Conservation (phyloP, 2,888 invertebrate species). For the Calliphora vomitoria region DNA sequence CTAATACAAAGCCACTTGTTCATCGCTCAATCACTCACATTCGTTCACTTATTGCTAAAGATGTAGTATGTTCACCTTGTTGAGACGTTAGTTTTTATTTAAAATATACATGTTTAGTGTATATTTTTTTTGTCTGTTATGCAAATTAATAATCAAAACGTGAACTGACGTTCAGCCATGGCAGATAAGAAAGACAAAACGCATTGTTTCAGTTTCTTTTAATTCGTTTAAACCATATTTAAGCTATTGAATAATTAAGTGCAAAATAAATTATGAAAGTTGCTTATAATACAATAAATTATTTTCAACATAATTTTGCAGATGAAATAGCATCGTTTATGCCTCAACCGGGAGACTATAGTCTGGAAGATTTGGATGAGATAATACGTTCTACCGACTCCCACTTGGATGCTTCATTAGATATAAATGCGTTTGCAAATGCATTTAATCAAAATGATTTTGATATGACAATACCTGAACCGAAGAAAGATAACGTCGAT, state of each 20-base stretch:
- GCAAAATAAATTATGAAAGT: neutral
- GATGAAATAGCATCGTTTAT: constrained; percentile 79
- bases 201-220: neutral
- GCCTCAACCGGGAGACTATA: constrained; percentile 78
- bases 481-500: neutral
- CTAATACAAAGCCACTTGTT: neutral
- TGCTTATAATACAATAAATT: constrained; percentile 9
- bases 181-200: too few species aligned
- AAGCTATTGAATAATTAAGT: neutral
- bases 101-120: too few species aligned
- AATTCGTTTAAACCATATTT: neutral
- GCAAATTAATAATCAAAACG: constrained; percentile 43
- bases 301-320: constrained; percentile 68
- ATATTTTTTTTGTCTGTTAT: constrained; percentile 23
- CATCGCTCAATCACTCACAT: neutral
- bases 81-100: neutral
- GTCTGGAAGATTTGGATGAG: constrained; percentile 80
- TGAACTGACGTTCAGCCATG: constrained; percentile 13
- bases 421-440: constrained; percentile 74
- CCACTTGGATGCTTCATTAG: constrained; percentile 78
- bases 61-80: constrained; percentile 25
- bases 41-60: neutral
- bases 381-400: constrained; percentile 80
- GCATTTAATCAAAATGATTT: constrained; percentile 54
- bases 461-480: constrained; percentile 53